Base-by-base conservation (phyloP, 2,113 vertebrate genomes). In the Sakesphorus luctuosus region DNA sequence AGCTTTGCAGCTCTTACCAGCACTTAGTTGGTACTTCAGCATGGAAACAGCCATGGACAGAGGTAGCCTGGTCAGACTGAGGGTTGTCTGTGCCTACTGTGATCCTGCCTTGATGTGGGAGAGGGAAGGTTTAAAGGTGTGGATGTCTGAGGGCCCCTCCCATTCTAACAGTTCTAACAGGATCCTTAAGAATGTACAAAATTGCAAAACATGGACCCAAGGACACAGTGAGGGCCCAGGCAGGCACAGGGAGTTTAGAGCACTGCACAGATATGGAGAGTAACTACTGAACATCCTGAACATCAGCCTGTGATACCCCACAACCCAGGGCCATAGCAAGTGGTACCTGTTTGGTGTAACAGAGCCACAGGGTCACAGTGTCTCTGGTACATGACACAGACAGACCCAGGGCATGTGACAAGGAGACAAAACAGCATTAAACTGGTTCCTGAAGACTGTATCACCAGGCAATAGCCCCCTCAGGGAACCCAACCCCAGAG, bases 241-340 rank as follows among this genome's bases (percentile, higher is more conserved):
- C 35, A 82, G 55, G 8, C 35, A 7, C 11, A 0, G 4, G 26
- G 20, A 13, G 28, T 13, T 82, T 7, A 3, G 2, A 36, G 14
- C 35, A 33, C 23, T 21, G 23, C 36, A 59, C 0, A 11, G 2
- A 4, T 3, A 15, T 0, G 7, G 52, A 16, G 18, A 46, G 11
- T 2, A 13, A 52, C 31, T 44, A 3, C 4, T 61, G 55, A n/a
- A 59, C 33, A 17, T 25, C 25, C 44, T 28, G 35, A 47, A 18
- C 4, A 4, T 17, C 63, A 19, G 23, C 1, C 18, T 9, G 69
- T 17, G 74, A n/a, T 33, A 73, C 18, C 23, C 46, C 78, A 40
- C 18, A 24, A 53, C 43, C 0, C 29, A 43, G 52, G 75, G 52
- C 18, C 58, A 7, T 1, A 16, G n/a, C 11, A 6, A 16, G 31